phyloP scores from a whole-genome alignment of 1,140 invertebrate species.

The Ceratitis capitata region DNA sequence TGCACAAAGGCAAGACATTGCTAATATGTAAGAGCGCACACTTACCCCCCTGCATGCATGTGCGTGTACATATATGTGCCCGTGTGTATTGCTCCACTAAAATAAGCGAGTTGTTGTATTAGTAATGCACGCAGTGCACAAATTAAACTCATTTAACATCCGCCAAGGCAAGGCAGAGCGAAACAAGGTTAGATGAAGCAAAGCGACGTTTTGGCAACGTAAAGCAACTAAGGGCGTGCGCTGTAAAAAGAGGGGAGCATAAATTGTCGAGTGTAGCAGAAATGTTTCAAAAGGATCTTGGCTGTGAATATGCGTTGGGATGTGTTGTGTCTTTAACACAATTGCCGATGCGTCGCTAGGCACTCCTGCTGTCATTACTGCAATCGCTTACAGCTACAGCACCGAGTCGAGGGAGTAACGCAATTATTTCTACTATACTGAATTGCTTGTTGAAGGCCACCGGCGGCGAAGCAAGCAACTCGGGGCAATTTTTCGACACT shows the following conservation, averaged over 20 bases:
- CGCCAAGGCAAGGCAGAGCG: not conserved
- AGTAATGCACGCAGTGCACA: conserved; percentile 23
- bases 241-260: no score
- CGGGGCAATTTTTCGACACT: not conserved
- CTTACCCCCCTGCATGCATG: no score
- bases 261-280: not conserved
- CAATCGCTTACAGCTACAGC: not conserved
- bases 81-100: not conserved
- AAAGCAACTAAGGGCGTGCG: no score
- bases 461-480: no score
- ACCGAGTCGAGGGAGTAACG: not conserved
- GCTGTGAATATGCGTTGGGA: not conserved
- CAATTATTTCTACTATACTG: not conserved
- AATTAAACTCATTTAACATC: conserved; percentile 35
- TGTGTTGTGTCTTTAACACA: not conserved
- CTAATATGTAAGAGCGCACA: not conserved
- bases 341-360: not conserved
- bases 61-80: not conserved
- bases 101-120: not conserved
- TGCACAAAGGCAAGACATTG: not conserved
- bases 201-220: no score
- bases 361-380: not conserved
- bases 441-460: not conserved
- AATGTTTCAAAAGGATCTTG: not conserved
- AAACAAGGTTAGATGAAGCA: no score